Evolutionary conservation across 2,113 vertebrate species (phyloP).

Genomic region (Brachyistius frenatus): DNA sequence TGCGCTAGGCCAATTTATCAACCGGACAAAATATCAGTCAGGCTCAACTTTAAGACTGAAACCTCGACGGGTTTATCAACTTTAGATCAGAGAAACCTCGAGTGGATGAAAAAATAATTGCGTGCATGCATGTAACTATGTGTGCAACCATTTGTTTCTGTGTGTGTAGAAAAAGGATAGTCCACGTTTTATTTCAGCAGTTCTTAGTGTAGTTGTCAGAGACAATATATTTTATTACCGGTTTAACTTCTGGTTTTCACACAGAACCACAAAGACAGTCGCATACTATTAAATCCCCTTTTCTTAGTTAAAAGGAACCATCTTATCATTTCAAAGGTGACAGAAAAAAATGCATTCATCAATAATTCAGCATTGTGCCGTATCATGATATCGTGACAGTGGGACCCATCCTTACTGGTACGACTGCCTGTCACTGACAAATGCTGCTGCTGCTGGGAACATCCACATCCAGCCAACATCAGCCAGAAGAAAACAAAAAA

Average conservation of each 20-base stretch:
- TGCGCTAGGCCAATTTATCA: no score
- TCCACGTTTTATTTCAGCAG: no score
- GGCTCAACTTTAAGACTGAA: neutral
- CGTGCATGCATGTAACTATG: no score
- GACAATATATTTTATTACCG: neutral
- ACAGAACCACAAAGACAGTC: neutral
- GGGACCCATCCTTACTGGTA: slow-evolving; percentile 33
- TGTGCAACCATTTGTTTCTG: neutral
- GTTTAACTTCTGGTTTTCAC: neutral
- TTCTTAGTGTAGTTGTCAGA: neutral
- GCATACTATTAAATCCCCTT: accelerated
- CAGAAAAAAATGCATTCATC: neutral
- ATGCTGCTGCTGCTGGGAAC: slow-evolving; percentile 68
- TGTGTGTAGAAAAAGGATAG: neutral
- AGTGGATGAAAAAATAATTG: no score
- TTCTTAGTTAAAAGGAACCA: neutral
- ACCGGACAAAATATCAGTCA: no score
- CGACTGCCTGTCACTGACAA: slow-evolving; percentile 47
- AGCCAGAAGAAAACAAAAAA: slow-evolving; percentile 38
- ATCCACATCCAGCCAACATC: slow-evolving; percentile 70
- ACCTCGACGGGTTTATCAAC: neutral
- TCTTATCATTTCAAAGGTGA: neutral
- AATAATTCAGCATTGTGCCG: slow-evolving; percentile 4
- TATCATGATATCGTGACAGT: slow-evolving; percentile 14
- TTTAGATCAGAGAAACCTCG: no score